These are phyloP conservation scores for Psittacula cyanocephala DNA, from an alignment of 2,113 vertebrate genomes.

Conservation along the genomic window DNA sequence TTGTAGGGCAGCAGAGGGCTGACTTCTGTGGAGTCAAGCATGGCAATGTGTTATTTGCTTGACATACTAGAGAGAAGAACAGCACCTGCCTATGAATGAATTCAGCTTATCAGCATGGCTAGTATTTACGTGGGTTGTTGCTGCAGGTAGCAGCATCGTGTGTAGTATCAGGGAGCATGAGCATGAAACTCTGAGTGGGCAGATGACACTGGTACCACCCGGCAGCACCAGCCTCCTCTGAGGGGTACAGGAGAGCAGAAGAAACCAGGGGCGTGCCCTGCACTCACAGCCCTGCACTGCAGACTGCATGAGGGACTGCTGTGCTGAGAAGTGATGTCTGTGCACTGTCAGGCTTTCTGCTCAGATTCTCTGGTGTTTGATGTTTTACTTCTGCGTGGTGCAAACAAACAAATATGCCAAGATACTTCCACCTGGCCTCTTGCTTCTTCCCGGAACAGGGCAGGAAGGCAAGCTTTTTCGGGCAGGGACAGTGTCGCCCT, in stretches of 20 bases:
- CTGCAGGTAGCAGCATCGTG: neutral
- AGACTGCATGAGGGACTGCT: accelerated
- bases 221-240: neutral
- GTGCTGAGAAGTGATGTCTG: neutral
- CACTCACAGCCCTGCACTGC: neutral
- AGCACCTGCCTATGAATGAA: neutral
- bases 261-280: accelerated
- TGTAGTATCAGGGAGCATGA: accelerated
- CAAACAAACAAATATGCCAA: accelerated
- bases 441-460: too few relatives aligned
- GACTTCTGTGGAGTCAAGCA: neutral
- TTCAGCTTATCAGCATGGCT: neutral
- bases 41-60: neutral
- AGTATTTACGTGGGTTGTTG: accelerated
- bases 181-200: neutral
- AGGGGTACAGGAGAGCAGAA: neutral
- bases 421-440: accelerated
- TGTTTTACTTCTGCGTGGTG: too few relatives aligned
- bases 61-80: neutral
- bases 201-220: neutral
- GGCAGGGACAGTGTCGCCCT: too few relatives aligned
- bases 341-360: neutral
- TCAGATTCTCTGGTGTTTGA: accelerated
- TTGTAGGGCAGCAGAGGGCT: neutral
- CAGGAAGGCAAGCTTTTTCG: too few relatives aligned